These are phyloP conservation scores for Elymnias hypermnestra DNA, from an alignment of 1,140 invertebrate species.

Conservation along the genomic window DNA sequence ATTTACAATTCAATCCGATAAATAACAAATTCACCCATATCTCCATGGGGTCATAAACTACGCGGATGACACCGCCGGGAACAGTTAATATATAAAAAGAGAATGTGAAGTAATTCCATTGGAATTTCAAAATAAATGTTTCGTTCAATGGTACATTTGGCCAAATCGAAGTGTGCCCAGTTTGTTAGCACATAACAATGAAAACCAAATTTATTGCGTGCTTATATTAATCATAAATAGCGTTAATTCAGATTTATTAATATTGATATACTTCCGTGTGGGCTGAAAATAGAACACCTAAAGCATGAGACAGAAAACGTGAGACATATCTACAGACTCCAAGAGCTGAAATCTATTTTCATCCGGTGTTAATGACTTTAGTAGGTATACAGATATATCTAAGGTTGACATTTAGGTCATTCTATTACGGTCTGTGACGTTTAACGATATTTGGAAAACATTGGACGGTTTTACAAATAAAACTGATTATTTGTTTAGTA, in stretches of 20 bases:
- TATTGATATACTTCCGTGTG: conserved; percentile 31
- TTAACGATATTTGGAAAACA: conserved; percentile 11
- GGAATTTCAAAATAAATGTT: too few species aligned
- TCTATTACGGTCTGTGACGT: conserved; percentile 33
- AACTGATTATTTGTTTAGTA: too few species aligned
- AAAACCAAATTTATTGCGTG: neutral
- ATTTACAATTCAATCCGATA: too few species aligned
- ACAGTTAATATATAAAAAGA: too few species aligned
- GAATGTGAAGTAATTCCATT: too few species aligned
- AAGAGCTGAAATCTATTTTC: conserved; percentile 38
- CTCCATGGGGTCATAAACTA: too few species aligned
- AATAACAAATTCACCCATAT: too few species aligned
- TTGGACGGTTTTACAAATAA: neutral
- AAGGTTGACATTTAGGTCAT: conserved; percentile 56
- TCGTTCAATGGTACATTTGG: too few species aligned
- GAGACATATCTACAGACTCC: conserved; percentile 27
- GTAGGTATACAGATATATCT: conserved; percentile 27
- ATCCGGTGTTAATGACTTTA: conserved; percentile 53
- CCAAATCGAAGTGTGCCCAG: too few species aligned
- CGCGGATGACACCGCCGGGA: too few species aligned
- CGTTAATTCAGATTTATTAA: too few species aligned
- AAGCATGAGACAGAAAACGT: conserved; percentile 17
- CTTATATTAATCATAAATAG: neutral
- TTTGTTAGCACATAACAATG: too few species aligned
- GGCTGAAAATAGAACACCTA: conserved; percentile 25